phyloP scores from a whole-genome alignment of 2,113 vertebrate genomes.

The Serilophus lunatus region DNA sequence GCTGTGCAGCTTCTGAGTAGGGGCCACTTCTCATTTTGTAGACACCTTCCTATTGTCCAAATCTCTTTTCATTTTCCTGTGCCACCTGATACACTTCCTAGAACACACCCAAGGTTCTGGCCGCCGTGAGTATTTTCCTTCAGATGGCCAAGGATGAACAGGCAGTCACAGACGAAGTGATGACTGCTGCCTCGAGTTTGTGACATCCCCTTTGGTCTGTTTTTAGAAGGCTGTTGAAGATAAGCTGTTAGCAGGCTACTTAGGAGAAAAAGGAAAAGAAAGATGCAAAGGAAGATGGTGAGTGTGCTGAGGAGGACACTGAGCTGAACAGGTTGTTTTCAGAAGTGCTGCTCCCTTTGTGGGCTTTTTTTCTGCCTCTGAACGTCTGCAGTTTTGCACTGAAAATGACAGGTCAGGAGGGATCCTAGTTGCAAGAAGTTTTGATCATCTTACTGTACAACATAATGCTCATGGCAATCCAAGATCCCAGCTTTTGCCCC shows the following conservation, averaged over 20 bases:
- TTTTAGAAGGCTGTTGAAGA: conserved; percentile 74
- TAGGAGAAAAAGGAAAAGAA: background rate
- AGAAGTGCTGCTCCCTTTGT: background rate
- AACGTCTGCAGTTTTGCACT: background rate
- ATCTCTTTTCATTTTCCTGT: conserved; percentile 16
- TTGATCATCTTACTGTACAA: background rate
- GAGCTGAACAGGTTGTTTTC: background rate
- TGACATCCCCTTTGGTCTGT: conserved; percentile 56
- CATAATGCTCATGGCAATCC: background rate
- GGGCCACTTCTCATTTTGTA: conserved; percentile 42
- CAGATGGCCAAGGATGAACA: background rate
- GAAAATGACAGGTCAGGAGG: background rate
- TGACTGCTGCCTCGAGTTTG: conserved; percentile 13
- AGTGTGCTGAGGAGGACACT: background rate
- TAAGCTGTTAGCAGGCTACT: conserved; percentile 38
- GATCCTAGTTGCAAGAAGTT: background rate
- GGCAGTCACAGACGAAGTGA: conserved; percentile 6
- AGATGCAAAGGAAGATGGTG: background rate
- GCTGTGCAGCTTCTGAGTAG: background rate
- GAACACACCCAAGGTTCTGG: background rate
- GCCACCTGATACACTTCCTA: background rate
- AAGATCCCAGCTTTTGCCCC: background rate
- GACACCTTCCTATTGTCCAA: background rate
- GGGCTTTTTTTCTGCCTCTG: background rate
- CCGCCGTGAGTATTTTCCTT: background rate